Evolutionary conservation across 2,113 vertebrate genomes (phyloP), one percentile per base, ranked within the genome.

Genomic region (Phyllostomus hastatus): DNA sequence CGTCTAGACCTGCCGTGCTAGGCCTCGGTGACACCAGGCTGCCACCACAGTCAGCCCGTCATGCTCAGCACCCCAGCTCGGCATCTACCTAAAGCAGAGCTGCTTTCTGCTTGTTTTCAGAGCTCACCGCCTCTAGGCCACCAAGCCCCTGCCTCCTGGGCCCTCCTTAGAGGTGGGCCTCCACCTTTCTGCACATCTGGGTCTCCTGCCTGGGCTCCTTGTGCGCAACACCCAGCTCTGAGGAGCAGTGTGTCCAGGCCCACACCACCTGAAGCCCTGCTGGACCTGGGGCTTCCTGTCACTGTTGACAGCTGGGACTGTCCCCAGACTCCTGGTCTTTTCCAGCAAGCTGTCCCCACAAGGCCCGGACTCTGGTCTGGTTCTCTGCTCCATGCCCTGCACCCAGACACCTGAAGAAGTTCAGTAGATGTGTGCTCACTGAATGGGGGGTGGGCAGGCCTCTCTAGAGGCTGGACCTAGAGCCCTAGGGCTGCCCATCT

Each of bases 21-120:
- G 61, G 52, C 35, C 46, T 73, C 17, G 10, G 86, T 17, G 14
- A 33, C 7, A 7, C 4, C 4, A 38, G 76, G 4, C 15, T 33
- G 20, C 69, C 38, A 11, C 22, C 14, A 8, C 2, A 0, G 33
- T 41, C 75, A 64, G 67, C 43, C 22, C n/a, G 4, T 67, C 81
- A 43, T 0, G 0, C 22, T 20, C 0, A 3, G 15, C 4, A 4
- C 19, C 35, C 46, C 10, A 2, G 79, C 46, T 4, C 7, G 1
- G 52, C n/a, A 43, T 33, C 46, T 46, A 57, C 35, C 46, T 57
- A 1, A 10, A 46, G 57, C 35, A n/a, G 48, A 24, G 50, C 38
- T 67, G 0, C 12, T 26, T 33, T 79, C n/a, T 50, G 3, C 41
- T 59, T 16, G 33, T n/a, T 72, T 48, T 59, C 15, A 5, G 72